These are phyloP conservation scores for Noctua comes DNA, from an alignment of 2,888 invertebrate genomes.

Conservation along the genomic window DNA sequence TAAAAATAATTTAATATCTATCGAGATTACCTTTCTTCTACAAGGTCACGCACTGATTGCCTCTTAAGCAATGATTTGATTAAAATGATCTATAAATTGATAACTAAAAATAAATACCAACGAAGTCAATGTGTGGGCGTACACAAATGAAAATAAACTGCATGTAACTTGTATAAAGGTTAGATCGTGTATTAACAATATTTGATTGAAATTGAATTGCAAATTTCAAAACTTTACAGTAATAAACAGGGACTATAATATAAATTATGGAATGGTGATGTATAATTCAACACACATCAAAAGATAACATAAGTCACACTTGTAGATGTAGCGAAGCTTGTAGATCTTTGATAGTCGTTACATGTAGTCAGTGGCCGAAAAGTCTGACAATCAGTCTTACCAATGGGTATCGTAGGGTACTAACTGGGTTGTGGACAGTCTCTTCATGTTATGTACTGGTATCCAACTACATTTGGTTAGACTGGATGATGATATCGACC, in stretches of 20 bases:
- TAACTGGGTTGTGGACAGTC: neutral
- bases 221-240: neutral
- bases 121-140: conserved; percentile 18
- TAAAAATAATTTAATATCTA: conserved; percentile 1
- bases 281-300: neutral
- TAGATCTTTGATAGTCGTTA: neutral
- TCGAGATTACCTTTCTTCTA: conserved; percentile 15
- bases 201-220: conserved; percentile 2
- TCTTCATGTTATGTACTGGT: neutral
- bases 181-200: neutral
- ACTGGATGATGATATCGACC: neutral
- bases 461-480: neutral
- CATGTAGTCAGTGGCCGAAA: neutral
- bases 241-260: neutral
- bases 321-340: neutral
- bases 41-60: conserved; percentile 44
- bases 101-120: conserved; percentile 19
- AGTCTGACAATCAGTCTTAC: neutral
- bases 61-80: conserved; percentile 32
- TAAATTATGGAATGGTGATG: neutral
- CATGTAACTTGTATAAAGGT: neutral
- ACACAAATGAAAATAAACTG: conserved; percentile 10
- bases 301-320: too few species aligned
- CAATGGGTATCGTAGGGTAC: neutral
- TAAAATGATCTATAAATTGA: conserved; percentile 32